Base-by-base conservation (phyloP, 2,113 vertebrate species). In the Rhinolophus sinicus region DNA sequence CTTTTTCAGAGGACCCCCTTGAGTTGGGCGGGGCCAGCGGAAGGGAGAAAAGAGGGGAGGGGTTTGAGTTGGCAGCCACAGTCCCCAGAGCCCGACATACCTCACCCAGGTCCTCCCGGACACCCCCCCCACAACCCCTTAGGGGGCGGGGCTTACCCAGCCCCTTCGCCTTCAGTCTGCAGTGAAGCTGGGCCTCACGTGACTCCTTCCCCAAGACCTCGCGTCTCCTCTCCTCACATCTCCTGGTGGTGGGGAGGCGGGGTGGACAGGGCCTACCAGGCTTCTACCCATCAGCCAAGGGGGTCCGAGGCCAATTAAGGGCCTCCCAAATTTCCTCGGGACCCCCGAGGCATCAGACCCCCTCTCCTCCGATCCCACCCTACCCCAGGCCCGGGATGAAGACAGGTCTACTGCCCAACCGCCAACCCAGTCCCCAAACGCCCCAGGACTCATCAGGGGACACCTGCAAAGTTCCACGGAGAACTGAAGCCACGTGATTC, bases 21-120 rank as follows among this genome's bases (percentile, higher is more conserved):
- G n/a, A 33, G 28, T 8, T 72, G 21, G 22, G 9, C 9, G 21
- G 40, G 72, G 5, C 30, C 30, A 0, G 10, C 0, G 11, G 33
- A 60, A 47, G 5, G n/a, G 15, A 72, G 38, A 50, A 35, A 54
- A 54, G 21, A 58, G 40, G 10, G 8, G 6, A 15, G 18, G n/a
- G 30, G 52, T 5, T 33, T 22, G 73, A 54, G 77, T 5, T 47
- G 18, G 38, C 26, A 54, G 58, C 56, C 47, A 14, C 11, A 10
- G 58, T 21, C 24, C 47, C 38, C 28, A n/a, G 40, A 44, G 9
- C 50, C 18, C 16, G 4, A 33, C 6, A 78, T 40, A 38, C 1
- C 52, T 18, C 60, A 38, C 22, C 8, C 18, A 13, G 62, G 56
- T 15, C n/a, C 33, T 13, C 33, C 44, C 2, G 19, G 54, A 50